A percentile compares a stretch with the other conserved stretches of the same genome.
Evolutionary conservation across 2,797 vertebrate species (phyloP).

Genomic region (Oceanodroma leucorhoa): DNA sequence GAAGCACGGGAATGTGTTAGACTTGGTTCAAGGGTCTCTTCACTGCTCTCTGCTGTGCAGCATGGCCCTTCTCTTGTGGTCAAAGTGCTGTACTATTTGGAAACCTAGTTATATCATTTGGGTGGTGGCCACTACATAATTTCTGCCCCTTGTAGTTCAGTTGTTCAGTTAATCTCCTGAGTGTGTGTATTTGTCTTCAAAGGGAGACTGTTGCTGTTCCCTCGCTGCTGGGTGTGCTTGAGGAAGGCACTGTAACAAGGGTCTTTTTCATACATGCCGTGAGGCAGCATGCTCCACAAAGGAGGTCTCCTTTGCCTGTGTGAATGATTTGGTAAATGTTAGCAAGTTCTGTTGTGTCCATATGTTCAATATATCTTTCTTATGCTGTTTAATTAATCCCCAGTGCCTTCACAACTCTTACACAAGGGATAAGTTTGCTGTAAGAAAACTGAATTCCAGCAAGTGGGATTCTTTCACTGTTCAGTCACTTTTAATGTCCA

Average conservation of each 20-base stretch:
- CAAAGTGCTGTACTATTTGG: neutral
- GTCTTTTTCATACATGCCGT: neutral
- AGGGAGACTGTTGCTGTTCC: neutral
- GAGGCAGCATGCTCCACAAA: neutral
- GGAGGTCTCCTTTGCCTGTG: neutral
- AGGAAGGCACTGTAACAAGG: neutral
- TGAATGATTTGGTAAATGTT: neutral
- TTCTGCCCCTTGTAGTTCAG: neutral
- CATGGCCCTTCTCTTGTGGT: neutral
- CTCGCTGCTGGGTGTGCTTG: neutral
- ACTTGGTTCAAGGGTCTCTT: neutral
- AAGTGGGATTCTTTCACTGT: neutral
- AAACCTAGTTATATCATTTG: neutral
- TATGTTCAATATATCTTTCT: neutral
- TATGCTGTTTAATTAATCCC: neutral
- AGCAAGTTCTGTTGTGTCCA: neutral
- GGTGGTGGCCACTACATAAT: neutral
- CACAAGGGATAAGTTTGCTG: neutral
- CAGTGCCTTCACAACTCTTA: neutral
- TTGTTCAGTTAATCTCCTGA: neutral
- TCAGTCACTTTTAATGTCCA: neutral
- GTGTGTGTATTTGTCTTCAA: neutral
- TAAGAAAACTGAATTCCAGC: slow-evolving; percentile 4
- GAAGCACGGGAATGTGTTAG: neutral
- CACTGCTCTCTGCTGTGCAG: neutral